Base-by-base conservation (phyloP, 2,888 invertebrate species). In the Epsilonema sp. region DNA sequence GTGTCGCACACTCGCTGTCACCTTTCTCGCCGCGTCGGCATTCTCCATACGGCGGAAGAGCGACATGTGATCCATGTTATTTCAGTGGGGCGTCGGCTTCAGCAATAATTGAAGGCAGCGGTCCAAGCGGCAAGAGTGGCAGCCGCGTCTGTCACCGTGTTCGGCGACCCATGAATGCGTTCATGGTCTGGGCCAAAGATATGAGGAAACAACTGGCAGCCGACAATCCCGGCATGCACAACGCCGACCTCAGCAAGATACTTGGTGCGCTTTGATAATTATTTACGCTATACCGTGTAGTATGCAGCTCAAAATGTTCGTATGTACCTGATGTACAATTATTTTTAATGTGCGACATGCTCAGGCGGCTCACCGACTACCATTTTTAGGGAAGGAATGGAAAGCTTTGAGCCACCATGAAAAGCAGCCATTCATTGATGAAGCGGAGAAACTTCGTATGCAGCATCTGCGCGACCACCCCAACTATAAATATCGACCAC, bases 181-280 rank as follows among this genome's bases (percentile, higher is more conserved):
- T 52, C 37, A 52, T 52, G 52, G 51, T 52, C 16, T 52, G 51
- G 49, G 46, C 52, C 1, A 39, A 44, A 26, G 42, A 48, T 23
- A 44, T 22, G 36, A 48, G 52, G 2, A 50, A 49, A 24, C 25
- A 52, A 25, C 43, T 52, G 26, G 42, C 48, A 13, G 23, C 42
- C 13, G 25, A 49, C 21, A 37, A 50, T 40, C 52, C 52, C 3
- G 49, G 46, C 19, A 52, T 52, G 48, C 52, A 52, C 44, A 52
- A 52, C 42, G 51, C 52, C 2, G 51, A 52, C 24, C 38, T 52
- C 23, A 52, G 52, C 49, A 52, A 52, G 24, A 52, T 52, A 3
- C 42, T 52, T 20, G 52, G 52, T 52, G n/a, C n/a, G n/a, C n/a
- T n/a, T n/a, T n/a, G n/a, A n/a, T n/a, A n/a, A n/a, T n/a, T n/a